Evolutionary conservation across 2,888 invertebrate species (phyloP), one percentile per base, ranked within the genome.

Genomic region (Hemithea aestivaria): DNA sequence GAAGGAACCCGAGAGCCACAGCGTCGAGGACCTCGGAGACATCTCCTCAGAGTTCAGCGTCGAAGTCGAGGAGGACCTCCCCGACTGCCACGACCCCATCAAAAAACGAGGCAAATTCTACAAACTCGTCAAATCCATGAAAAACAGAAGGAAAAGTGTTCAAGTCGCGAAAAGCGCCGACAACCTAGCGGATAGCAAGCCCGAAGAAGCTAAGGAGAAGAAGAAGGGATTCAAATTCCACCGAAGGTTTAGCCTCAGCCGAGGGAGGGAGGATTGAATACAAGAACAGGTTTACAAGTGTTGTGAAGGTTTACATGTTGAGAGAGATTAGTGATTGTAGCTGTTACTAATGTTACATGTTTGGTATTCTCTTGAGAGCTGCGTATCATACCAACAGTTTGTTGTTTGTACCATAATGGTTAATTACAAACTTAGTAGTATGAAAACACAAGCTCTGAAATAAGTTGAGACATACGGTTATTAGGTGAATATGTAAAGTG

Each of bases 21-120:
- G 85, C 57, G 75, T 87, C 8, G 87, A 87, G 62, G 87, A 87
- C 48, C 66, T 87, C 7, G 85, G 85, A 50, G 87, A 87, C 66
- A 71, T 87, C 63, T 85, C 84, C 27, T 87, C 87, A 40, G 87
- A 87, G 46, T 85, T 87, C 65, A 83, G 83, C 53, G 84, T 84
- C 6, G 84, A 85, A 68, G 84, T 85, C 1, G 85, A 85, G 47
- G 79, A 77, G 29, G 85, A 85, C 21, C 53, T 70, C 0, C 48
- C 72, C 1, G 81, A 82, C 12, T 56, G 71, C 2, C 61, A 69
- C 25, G 82, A 83, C 29, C 73, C 79, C 0, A 33, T 37, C 2
- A 85, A 85, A 47, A 84, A 82, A 47, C 79, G 67, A 40, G 87
- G 87, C 0, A 87, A 85, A 35, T 87, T 87, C 51, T 87, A 87